phyloP scores from a whole-genome alignment of 2,797 vertebrate species.

The Sitta carolinensis region DNA sequence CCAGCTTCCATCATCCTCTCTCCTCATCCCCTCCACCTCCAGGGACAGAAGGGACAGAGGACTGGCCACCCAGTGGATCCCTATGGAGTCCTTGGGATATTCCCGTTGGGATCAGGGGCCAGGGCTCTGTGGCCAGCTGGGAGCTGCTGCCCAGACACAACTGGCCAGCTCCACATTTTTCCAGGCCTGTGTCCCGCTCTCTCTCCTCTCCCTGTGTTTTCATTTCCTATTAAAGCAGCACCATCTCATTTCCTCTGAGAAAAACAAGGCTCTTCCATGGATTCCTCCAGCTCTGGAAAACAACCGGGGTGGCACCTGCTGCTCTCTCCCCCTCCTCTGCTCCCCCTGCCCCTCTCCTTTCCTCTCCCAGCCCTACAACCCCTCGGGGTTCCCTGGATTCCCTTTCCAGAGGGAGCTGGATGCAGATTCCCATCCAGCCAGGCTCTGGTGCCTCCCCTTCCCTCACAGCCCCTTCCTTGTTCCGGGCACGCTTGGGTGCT shows the following conservation, averaged over 20 bases:
- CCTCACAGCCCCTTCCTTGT: neutral
- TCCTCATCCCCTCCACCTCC: too few relatives aligned
- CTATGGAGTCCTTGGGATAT: rapidly evolving
- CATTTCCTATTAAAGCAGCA: slow-evolving; percentile 26
- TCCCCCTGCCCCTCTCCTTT: neutral
- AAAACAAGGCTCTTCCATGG: slow-evolving; percentile 43
- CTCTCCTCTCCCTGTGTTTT: slow-evolving; percentile 43
- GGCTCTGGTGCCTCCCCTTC: neutral
- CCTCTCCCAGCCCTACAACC: neutral
- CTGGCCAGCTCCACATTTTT: slow-evolving; percentile 23
- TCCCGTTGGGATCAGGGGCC: rapidly evolving
- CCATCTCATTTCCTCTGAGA: slow-evolving; percentile 50
- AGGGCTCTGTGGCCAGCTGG: neutral
- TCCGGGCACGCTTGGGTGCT: neutral
- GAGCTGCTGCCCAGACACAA: slow-evolving; percentile 18
- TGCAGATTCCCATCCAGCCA: rapidly evolving
- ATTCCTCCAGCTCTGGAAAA: neutral
- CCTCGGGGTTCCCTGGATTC: neutral
- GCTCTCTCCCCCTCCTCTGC: neutral
- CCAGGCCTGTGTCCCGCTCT: slow-evolving; percentile 21
- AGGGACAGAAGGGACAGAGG: rapidly evolving
- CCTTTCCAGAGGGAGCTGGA: neutral
- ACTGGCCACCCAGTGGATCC: neutral
- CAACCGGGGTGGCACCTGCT: neutral
- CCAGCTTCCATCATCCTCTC: neutral